phyloP scores from a whole-genome alignment of 1,140 invertebrate species.

The Centruroides sculpturatus region DNA sequence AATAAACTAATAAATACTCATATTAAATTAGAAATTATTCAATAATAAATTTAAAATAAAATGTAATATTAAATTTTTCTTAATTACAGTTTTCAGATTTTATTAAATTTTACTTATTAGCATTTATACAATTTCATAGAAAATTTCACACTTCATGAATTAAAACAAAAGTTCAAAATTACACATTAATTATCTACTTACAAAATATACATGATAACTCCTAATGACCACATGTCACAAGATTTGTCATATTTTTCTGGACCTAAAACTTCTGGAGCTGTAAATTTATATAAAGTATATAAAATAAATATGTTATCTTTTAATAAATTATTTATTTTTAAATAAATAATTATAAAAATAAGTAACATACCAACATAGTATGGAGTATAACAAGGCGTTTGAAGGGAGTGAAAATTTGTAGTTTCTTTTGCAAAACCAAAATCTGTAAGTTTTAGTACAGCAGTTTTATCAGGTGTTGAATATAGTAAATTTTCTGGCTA shows the following conservation, averaged over 20 bases:
- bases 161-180: conserved; percentile 8
- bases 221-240: conserved; percentile 96
- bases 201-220: conserved; percentile 96
- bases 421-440: conserved; percentile 99
- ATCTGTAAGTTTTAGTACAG: conserved; percentile 87
- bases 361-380: conserved; percentile 61
- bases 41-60: too few relatives aligned
- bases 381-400: conserved; percentile 96
- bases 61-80: too few relatives aligned
- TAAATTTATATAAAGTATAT: neutral
- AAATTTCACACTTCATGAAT: neutral
- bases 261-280: conserved; percentile 84
- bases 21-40: too few relatives aligned
- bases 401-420: conserved; percentile 57
- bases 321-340: neutral
- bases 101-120: neutral
- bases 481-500: conserved; percentile 48
- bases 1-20: too few relatives aligned
- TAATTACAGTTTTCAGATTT: too few relatives aligned
- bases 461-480: conserved; percentile 32
- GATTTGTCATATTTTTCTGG: conserved; percentile 97
- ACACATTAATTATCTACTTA: conserved; percentile 37
- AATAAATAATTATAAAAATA: neutral
- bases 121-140: neutral
- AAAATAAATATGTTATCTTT: neutral